These are phyloP conservation scores for Umimayanthus kanabou DNA, from an alignment of 92 coral and sea anemone genomes.

Conservation along the genomic window DNA sequence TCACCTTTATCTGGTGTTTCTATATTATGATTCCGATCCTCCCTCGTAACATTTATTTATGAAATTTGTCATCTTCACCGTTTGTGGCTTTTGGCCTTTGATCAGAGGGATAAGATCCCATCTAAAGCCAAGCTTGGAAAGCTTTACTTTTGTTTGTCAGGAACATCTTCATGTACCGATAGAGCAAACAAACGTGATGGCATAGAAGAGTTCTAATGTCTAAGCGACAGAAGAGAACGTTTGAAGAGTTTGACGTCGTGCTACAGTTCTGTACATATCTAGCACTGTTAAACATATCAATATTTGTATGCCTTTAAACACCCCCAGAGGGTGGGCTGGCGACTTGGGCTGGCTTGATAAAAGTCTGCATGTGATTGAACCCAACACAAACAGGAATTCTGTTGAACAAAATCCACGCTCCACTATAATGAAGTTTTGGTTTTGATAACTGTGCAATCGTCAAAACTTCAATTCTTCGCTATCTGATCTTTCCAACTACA, in stretches of 20 bases:
- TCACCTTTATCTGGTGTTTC: neutral
- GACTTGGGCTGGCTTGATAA: neutral
- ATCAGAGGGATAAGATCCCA: constrained; percentile 11
- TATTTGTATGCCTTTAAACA: constrained; percentile 32
- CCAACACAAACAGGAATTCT: neutral
- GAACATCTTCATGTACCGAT: neutral
- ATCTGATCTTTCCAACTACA: constrained; percentile 30
- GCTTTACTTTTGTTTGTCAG: neutral
- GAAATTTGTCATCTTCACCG: constrained; percentile 7
- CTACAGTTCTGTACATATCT: neutral
- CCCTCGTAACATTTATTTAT: constrained; percentile 24
- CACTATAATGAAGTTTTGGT: neutral
- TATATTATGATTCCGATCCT: neutral
- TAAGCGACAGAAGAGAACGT: neutral
- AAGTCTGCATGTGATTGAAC: constrained; percentile 5
- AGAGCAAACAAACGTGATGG: neutral
- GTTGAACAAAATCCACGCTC: neutral
- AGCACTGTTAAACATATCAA: constrained; percentile 32
- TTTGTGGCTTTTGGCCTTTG: constrained; percentile 14
- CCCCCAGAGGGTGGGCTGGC: constrained; percentile 22
- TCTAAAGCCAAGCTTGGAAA: constrained; percentile 1
- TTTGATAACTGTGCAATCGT: neutral
- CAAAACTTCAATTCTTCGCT: constrained; percentile 6
- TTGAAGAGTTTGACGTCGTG: neutral
- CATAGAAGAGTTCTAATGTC: neutral